A percentile compares a stretch with the other conserved stretches of the same genome.
Conservation (phyloP, 1,140 invertebrate genomes). For the Galendromus occidentalis region DNA sequence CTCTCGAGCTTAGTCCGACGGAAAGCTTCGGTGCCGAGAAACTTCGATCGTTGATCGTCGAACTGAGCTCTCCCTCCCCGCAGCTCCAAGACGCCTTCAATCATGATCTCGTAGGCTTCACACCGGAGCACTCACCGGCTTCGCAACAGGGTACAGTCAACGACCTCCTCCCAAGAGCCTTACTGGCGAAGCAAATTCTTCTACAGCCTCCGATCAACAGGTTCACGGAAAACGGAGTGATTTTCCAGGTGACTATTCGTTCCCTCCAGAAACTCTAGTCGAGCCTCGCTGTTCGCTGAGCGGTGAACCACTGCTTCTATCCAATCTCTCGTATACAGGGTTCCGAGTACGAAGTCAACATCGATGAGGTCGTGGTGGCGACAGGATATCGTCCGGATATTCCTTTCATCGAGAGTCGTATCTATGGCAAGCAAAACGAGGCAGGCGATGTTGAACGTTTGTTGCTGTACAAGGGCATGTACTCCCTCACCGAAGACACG, state of each 20-base stretch:
- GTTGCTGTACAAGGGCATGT: neutral
- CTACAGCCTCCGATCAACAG: neutral
- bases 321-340: neutral
- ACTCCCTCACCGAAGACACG: neutral
- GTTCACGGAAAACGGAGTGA: conserved; percentile 25
- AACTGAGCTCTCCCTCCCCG: neutral
- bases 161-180: neutral
- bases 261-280: too few species aligned
- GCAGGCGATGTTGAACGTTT: neutral
- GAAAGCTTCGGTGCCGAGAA: too few species aligned
- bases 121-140: neutral
- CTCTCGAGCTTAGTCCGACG: too few species aligned
- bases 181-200: neutral
- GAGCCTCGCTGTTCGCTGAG: too few species aligned
- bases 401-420: conserved; percentile 16
- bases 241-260: neutral
- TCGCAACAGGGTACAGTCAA: neutral
- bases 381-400: conserved; percentile 18
- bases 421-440: neutral
- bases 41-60: too few species aligned
- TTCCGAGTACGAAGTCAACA: conserved; percentile 19
- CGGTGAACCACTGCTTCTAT: too few species aligned
- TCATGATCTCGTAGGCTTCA: neutral
- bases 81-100: neutral
- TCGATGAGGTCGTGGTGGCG: conserved; percentile 18